Conservation (phyloP, 2,113 vertebrate genomes). For the Cyanoliseus patagonus region DNA sequence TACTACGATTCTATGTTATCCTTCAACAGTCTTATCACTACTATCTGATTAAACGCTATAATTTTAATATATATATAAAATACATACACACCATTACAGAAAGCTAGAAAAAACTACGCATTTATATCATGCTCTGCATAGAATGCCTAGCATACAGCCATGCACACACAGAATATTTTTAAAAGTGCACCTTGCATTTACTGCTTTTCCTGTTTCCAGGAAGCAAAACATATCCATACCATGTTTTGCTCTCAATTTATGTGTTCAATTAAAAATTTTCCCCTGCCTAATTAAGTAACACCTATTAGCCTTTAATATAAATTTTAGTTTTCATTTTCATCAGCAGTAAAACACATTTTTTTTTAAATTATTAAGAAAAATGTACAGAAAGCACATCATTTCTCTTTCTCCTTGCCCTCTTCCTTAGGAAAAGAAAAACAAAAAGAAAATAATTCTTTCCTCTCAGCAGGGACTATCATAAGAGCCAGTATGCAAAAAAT, state of each 20-base stretch:
- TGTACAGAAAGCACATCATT: neutral
- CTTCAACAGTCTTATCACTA: neutral
- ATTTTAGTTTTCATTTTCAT: neutral
- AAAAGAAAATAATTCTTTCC: conserved; percentile 33
- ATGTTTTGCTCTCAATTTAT: neutral
- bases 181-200: neutral
- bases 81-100: neutral
- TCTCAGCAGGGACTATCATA: conserved; percentile 19
- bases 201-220: neutral
- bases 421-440: neutral
- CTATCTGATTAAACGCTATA: neutral
- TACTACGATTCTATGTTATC: too few relatives aligned
- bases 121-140: neutral
- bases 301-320: neutral
- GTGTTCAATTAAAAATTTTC: neutral
- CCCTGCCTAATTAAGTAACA: neutral
- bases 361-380: neutral
- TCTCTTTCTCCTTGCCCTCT: neutral
- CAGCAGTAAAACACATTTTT: neutral
- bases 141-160: neutral
- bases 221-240: neutral
- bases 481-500: conserved; percentile 18
- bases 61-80: neutral
- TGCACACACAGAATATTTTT: neutral
- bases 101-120: neutral